Base-by-base conservation (phyloP, 2,113 vertebrate species). In the Reinhardtius hippoglossoides region DNA sequence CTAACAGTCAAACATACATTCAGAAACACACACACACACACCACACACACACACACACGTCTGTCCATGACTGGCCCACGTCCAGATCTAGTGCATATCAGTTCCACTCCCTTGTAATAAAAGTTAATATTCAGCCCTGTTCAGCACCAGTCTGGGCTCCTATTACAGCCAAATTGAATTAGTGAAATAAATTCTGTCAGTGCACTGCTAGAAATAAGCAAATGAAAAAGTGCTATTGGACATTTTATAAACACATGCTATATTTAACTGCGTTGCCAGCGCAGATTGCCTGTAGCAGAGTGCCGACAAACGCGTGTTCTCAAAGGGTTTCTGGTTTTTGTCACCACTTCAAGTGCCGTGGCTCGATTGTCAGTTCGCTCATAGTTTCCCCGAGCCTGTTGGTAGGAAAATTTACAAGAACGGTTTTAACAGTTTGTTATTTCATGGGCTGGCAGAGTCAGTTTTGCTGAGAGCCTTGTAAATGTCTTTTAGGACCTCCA, bases 391-490 rank as follows among this genome's bases (percentile, higher is more conserved):
- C 52, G 24, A 52, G 81, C 65, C 44, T 37, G 71, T 82, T 84
- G 76, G 76, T 40, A 23, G 60, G 70, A 84, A 86, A 70, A 85
- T 91, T 88, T 92, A 89, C 81, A 78, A 80, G 70, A 86, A 57
- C 8, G 5, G 13, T 83, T 91, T 90, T 81, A 86, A 82, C 80
- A 76, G 71, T 87, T 89, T 85, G 78, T 84, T 88, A 87, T 87
- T 90, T 89, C 74, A 84, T 76, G 59, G 75, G 74, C 80, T 82
- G 74, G 81, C 89, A 84, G 71, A 83, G 80, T 76, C 67, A 23
- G 79, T 80, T 87, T 74, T 76, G 75, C 56, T 85, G 86, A 90
- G 77, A 76, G 78, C 56, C 77, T 87, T 85, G 85, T 83, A 87
- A 90, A 85, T 71, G 82, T 87, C 71, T 77, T 84, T 69, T 67